Percentiles rank a stretch among this genome's conserved stretches.
Conservation (phyloP, 30 jellyfish, hydroid and myxozoan species). For the Euphysa ruthae region DNA sequence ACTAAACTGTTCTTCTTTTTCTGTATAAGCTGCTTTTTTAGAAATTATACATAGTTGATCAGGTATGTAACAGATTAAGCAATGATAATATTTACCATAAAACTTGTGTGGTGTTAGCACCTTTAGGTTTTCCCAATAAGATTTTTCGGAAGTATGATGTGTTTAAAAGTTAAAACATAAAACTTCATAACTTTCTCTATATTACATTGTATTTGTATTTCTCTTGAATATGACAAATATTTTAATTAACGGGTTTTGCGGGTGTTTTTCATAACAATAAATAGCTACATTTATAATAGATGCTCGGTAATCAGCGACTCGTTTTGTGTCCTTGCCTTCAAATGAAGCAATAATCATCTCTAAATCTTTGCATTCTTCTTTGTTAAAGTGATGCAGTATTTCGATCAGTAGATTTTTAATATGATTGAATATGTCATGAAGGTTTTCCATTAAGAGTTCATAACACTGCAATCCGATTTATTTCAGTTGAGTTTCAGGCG, state of each 20-base stretch:
- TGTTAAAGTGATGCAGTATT: neutral
- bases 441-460: neutral
- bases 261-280: neutral
- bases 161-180: too few relatives aligned
- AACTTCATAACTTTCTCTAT: neutral
- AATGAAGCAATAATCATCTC: neutral
- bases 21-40: neutral
- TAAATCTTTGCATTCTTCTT: neutral
- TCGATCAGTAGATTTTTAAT: neutral
- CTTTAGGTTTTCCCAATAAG: neutral
- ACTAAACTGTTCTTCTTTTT: neutral
- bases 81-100: neutral
- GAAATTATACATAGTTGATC: neutral
- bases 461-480: neutral
- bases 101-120: neutral
- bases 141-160: neutral
- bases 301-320: too few relatives aligned
- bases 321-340: neutral
- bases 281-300: neutral
- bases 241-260: neutral
- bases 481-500: too few relatives aligned
- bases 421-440: neutral
- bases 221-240: conserved; percentile 5
- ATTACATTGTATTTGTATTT: neutral
- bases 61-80: neutral